Evolutionary conservation across 2,888 invertebrate species (phyloP), one percentile per base, ranked within the genome.

Genomic region (Drosophila infuscata): DNA sequence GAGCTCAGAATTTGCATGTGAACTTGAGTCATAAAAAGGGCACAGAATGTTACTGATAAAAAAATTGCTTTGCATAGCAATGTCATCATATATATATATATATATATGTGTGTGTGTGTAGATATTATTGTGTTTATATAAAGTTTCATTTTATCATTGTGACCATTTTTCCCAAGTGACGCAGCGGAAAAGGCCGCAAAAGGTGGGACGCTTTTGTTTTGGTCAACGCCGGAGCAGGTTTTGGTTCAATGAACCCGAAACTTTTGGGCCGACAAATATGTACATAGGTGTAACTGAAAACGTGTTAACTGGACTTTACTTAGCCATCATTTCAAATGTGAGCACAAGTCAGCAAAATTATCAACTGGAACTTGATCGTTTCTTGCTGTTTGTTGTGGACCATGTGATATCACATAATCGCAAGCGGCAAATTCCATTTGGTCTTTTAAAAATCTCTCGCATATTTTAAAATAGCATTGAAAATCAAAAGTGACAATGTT

Each of bases 141-240:
- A 59, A 67, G 58, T 73, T 68, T 56, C 25, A 49, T 64, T 65
- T 71, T 67, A 64, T 74, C 71, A 53, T 36, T 62, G 70, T 20
- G 62, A 52, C 81, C 83, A 76, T 80, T 83, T 46, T 81, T 83
- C 80, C 80, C 71, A 79, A 65, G 80, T 81, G 80, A 81, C 80
- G 83, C 83, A 70, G 70, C 82, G 66, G 53, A 67, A 78, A 76
- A 69, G 67, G 56, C 70, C 53, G 51, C 59, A 64, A 51, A 76
- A 76, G 76, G 79, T 46, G 52, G 48, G 56, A 49, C 61, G 20
- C 20, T 51, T 53, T 70, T 74, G 76, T 84, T 89, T 84, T 84
- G 85, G 88, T 69, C 90, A 89, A 68, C 76, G 67, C 58, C 66
- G 63, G 70, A 54, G 70, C 68, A 38, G 41, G 58, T 29, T 70